These are phyloP conservation scores for Oryzias javanicus DNA, from an alignment of 2,113 vertebrate genomes.

Conservation along the genomic window DNA sequence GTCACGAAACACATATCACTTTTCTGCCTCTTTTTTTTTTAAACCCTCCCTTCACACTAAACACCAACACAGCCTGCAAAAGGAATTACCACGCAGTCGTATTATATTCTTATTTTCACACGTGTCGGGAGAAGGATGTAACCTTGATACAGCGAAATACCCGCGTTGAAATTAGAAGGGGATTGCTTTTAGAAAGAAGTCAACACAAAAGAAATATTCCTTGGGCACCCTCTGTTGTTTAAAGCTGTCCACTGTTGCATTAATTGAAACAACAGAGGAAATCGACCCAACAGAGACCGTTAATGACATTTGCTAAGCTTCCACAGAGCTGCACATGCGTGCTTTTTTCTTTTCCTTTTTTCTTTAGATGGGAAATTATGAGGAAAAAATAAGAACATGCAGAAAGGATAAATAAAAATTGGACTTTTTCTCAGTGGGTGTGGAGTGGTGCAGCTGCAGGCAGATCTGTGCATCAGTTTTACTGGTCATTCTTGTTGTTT, in stretches of 20 bases:
- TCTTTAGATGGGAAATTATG: conserved; percentile 14
- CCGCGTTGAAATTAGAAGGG: background rate
- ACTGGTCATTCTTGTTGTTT: background rate
- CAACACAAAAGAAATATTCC: conserved; percentile 22
- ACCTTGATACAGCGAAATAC: conserved; percentile 9
- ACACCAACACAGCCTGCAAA: conserved; percentile 8
- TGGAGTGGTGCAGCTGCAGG: background rate
- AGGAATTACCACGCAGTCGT: background rate
- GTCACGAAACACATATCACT: conserved; percentile 22
- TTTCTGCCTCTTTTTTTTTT: background rate
- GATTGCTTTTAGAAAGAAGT: conserved; percentile 16
- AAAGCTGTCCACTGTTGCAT: conserved; percentile 32
- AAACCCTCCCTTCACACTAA: background rate
- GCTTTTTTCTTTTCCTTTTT: background rate
- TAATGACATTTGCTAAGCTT: conserved; percentile 21
- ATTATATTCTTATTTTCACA: conserved; percentile 12
- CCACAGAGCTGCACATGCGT: conserved; percentile 32
- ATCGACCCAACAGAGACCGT: conserved; percentile 22
- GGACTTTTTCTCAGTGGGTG: background rate
- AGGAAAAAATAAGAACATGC: background rate
- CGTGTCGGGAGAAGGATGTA: background rate
- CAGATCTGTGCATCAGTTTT: background rate
- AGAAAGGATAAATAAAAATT: background rate
- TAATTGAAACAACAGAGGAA: conserved; percentile 38
- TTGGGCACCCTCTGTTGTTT: conserved; percentile 19